Evolutionary conservation across 2,888 invertebrate species (phyloP).

Genomic region (Brachyptera putata): DNA sequence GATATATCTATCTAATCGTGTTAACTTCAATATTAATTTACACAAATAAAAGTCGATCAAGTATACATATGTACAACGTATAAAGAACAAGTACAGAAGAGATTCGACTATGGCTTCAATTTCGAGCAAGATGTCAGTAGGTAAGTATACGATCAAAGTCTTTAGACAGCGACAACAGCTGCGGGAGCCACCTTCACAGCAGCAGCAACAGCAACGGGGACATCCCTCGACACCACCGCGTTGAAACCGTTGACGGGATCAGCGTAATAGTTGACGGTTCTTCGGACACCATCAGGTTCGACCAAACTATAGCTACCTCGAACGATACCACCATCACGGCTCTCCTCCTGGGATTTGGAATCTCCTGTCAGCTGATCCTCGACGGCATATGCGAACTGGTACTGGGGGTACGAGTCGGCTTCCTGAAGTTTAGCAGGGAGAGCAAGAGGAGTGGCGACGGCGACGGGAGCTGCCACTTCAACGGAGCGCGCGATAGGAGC

Average conservation of each 20-base stretch:
- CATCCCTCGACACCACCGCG: constrained; percentile 40
- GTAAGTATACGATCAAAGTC: no score
- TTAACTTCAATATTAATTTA: no score
- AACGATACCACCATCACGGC: constrained; percentile 41
- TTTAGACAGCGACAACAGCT: constrained; percentile 28
- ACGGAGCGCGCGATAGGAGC: constrained; percentile 20
- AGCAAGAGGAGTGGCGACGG: constrained; percentile 23
- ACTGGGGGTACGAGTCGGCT: constrained; percentile 34
- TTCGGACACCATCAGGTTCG: constrained; percentile 40
- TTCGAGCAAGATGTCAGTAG: no score
- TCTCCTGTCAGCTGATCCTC: constrained; percentile 39
- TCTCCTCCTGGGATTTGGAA: constrained; percentile 39
- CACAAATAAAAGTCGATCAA: no score
- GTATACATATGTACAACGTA: no score
- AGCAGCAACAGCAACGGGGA: constrained; percentile 34
- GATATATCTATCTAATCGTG: no score
- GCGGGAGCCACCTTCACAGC: constrained; percentile 27
- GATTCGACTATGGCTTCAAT: no score
- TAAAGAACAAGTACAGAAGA: no score
- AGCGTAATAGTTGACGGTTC: constrained; percentile 43
- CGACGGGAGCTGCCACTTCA: constrained; percentile 19
- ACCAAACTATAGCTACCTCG: constrained; percentile 41
- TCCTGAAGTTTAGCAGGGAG: constrained; percentile 31
- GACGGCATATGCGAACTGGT: constrained; percentile 34
- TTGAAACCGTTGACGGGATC: constrained; percentile 43